phyloP scores from a whole-genome alignment of 2,888 invertebrate species.

The Gastrophysa polygoni region DNA sequence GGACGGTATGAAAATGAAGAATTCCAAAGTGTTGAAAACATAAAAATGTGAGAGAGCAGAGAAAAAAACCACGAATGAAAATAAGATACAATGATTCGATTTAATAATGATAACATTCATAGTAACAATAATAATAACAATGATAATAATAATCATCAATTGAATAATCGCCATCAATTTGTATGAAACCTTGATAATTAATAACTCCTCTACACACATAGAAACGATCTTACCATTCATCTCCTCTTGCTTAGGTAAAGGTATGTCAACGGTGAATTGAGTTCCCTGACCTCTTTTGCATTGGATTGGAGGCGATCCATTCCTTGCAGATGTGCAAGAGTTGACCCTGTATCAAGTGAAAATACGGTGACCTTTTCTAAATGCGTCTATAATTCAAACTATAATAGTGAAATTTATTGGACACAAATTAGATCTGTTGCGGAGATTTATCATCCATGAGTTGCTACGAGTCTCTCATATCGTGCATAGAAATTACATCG shows the following conservation, averaged over 20 bases:
- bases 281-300: conserved; percentile 12
- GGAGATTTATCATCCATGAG: conserved; percentile 48
- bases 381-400: conserved; percentile 48
- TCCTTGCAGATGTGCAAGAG: conserved; percentile 15
- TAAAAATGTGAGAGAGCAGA: too few relatives aligned
- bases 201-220: too few relatives aligned
- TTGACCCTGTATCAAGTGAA: conserved; percentile 45
- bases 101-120: too few relatives aligned
- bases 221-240: neutral
- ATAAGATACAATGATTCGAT: too few relatives aligned
- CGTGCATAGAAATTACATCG: neutral
- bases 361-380: conserved; percentile 49
- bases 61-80: too few relatives aligned
- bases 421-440: conserved; percentile 51
- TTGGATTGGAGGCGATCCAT: too few relatives aligned
- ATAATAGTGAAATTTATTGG: conserved; percentile 50
- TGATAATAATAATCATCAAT: too few relatives aligned
- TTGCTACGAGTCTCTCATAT: conserved; percentile 3
- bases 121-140: too few relatives aligned
- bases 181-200: too few relatives aligned
- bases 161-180: too few relatives aligned
- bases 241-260: neutral
- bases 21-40: too few relatives aligned
- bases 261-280: neutral
- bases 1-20: too few relatives aligned